Evolutionary conservation across 1,140 invertebrate genomes (phyloP), one percentile per base, ranked within the genome.

Genomic region (Oppia nitens): DNA sequence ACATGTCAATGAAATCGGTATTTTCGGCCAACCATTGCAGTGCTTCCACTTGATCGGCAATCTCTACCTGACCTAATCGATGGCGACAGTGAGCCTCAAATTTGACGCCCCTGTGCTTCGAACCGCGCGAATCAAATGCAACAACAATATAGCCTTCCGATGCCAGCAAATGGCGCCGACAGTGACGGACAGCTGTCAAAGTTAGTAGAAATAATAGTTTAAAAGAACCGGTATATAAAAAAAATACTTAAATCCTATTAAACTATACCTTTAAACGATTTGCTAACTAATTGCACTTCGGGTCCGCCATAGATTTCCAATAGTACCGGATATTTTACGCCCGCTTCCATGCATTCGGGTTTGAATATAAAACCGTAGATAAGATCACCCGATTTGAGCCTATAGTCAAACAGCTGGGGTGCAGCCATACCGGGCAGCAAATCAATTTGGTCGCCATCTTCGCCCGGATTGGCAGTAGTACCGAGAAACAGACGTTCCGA

Each of bases 251-350:
- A 61, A 60, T 58, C 59, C 65, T 69, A 70, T 53, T 6, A 21
- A 48, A 53, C 51, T 25, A 53, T 54, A 57, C 87, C 87, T 76
- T 93, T 94, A 70, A 92, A 96, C 23, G 83, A 85, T 74, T 98
- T 98, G 29, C 87, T 88, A 40, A 98, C 94, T 29, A 95, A 78
- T 76, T 98, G 93, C 25, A 98, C 91, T 71, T 95, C 91, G 0
- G 94, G 94, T 14, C 95, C 94, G 25, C 92, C 95, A 71, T 99
- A 98, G 20, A 99, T 86, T 71, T 95, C 91, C 17, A 98, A 75
- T 57, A 98, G 82, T 1, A 91, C 93, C 1, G 95, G 94, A 75
- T 94, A 94, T 60, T 87, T 85, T 29, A 78, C 72, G 11, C 81
- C 83, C 6, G 77, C 69, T 65, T 83, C 76, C 65, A 81, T 85